Percentiles rank a stretch among this genome's conserved stretches.
phyloP scores from a whole-genome alignment of 35 echinoderm and acorn worm genomes.

The Stichopus chloronotus region DNA sequence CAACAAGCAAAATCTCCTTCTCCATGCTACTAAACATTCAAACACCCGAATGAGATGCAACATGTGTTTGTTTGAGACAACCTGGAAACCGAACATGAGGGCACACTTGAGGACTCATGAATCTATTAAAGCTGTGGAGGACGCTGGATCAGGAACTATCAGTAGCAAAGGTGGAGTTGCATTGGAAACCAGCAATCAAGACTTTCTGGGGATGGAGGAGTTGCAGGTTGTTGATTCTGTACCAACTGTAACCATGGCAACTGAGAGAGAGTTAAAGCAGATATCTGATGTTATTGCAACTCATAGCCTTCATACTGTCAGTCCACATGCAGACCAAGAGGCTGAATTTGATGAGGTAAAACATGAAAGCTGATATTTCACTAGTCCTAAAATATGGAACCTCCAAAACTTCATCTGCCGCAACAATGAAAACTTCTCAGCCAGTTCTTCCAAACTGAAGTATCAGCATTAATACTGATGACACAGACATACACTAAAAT shows the following conservation, averaged over 20 bases:
- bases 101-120: constrained; percentile 79
- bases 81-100: constrained; percentile 76
- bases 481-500: background rate
- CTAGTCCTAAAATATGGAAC: background rate
- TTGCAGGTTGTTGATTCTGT: background rate
- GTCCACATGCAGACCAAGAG: background rate
- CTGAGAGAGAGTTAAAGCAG: constrained; percentile 36
- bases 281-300: constrained; percentile 37
- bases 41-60: constrained; percentile 71
- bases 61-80: constrained; percentile 73
- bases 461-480: background rate
- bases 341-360: background rate
- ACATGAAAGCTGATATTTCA: background rate
- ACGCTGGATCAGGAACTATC: background rate
- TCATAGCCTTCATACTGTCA: constrained; percentile 12
- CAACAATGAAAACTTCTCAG: no score
- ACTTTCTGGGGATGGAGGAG: background rate
- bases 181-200: background rate
- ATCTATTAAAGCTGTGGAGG: background rate
- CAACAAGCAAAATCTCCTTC: constrained; percentile 94
- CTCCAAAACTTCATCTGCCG: background rate
- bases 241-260: constrained; percentile 23
- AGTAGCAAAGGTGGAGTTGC: background rate
- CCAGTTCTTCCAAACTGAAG: background rate
- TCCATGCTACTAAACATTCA: constrained; percentile 92